These are phyloP conservation scores for Pachypanchax playfairii DNA, from an alignment of 2,113 vertebrate species.

Conservation along the genomic window DNA sequence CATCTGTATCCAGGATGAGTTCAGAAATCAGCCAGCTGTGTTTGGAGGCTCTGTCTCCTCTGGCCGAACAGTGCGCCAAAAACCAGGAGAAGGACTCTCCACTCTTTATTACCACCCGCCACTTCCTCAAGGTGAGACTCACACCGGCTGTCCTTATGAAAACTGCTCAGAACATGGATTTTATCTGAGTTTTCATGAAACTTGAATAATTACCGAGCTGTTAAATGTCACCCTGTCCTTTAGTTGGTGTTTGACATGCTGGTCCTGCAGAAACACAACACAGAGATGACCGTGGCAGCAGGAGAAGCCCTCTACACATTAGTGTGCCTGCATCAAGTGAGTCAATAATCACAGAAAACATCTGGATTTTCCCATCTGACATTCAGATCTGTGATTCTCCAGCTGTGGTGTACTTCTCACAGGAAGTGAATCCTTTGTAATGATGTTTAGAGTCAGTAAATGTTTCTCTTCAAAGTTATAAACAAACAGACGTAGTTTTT, in stretches of 20 bases:
- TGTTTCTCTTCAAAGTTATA: too few relatives aligned
- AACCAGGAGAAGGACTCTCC: conserved; percentile 95
- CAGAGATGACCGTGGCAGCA: conserved; percentile 95
- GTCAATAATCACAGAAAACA: neutral
- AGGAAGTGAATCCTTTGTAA: too few relatives aligned
- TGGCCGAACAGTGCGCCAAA: conserved; percentile 97
- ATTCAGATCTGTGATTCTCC: too few relatives aligned
- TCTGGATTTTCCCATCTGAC: too few relatives aligned
- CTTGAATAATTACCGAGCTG: too few relatives aligned
- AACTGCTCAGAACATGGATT: neutral
- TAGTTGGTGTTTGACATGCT: conserved; percentile 99
- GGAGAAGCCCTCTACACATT: conserved; percentile 98
- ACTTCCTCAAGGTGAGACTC: conserved; percentile 91
- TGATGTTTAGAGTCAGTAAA: too few relatives aligned
- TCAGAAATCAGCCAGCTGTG: conserved; percentile 97
- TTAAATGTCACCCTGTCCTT: conserved; percentile 9
- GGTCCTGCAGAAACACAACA: conserved; percentile 98
- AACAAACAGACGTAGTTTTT: too few relatives aligned
- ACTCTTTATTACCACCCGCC: conserved; percentile 92
- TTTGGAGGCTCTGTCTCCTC: conserved; percentile 92
- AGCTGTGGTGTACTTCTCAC: too few relatives aligned
- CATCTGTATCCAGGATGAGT: conserved; percentile 86
- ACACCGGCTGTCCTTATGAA: neutral
- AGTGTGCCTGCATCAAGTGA: conserved; percentile 87
- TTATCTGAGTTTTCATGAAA: neutral